These are phyloP conservation scores for Byasa hedistus DNA, from an alignment of 2,888 invertebrate species.

Conservation along the genomic window DNA sequence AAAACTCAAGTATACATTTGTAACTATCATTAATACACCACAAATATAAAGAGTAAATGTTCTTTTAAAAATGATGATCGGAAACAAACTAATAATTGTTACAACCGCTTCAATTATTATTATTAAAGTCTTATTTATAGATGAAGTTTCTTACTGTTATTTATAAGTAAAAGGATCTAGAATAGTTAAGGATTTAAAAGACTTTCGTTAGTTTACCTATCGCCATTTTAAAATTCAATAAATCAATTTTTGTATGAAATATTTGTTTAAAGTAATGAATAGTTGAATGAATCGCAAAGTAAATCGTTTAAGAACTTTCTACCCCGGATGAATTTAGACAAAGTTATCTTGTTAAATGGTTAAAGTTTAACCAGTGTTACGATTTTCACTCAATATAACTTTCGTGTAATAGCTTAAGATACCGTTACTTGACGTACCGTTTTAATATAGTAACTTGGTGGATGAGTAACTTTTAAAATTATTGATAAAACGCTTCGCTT, in stretches of 20 bases:
- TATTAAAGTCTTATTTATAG: too few relatives aligned
- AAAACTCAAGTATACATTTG: neutral
- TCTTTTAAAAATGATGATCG: too few relatives aligned
- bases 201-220: neutral
- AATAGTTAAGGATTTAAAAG: neutral
- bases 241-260: conserved; percentile 2
- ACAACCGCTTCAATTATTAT: neutral
- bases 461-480: conserved; percentile 1
- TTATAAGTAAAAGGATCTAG: too few relatives aligned
- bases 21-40: neutral
- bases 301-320: conserved; percentile 16
- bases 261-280: conserved; percentile 10
- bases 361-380: conserved; percentile 25
- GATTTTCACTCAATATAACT: conserved; percentile 27
- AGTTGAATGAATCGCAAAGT: conserved; percentile 10
- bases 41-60: too few relatives aligned
- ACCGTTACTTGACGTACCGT: neutral
- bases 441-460: conserved; percentile 2
- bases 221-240: neutral
- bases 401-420: conserved; percentile 19
- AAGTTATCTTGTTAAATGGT: conserved; percentile 25
- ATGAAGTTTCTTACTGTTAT: too few relatives aligned
- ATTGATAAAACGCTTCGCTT: neutral
- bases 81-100: neutral
- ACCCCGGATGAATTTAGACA: conserved; percentile 12